Base-by-base conservation (phyloP, 2,888 invertebrate species). In the Priocnemis perturbator region DNA sequence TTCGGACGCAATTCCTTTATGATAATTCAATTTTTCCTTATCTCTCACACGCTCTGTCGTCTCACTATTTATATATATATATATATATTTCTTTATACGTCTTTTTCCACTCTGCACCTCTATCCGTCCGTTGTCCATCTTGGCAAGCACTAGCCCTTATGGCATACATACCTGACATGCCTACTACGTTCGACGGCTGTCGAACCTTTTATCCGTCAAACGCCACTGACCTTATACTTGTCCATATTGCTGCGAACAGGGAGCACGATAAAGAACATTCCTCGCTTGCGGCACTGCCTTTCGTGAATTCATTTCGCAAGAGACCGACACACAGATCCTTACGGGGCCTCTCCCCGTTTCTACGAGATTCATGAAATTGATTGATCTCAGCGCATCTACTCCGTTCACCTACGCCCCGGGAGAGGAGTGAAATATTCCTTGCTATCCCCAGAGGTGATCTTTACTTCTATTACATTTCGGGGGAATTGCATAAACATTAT, bases 1-100 rank as follows among this genome's bases (percentile, higher is more conserved):
- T 81, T 83, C 79, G 75, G 73, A 71, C 74, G 77, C 83, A 82
- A 85, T 85, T 86, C 77, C 84, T 81, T 81, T 83, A 85, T 86
- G 84, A 86, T 85, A 86, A 86, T 86, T 83, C 86, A 81, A 85
- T 85, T 81, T 81, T 77, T 77, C 72, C 69, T 64, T 48, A 62
- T 64, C 61, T 63, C 52, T 37, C 48, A 47, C 64, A 60, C 50
- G 55, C 57, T 58, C 47, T 45, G 57, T n/a, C 62, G 11, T 50
- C 19, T 50, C 14, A 5, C 7, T 37, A 3, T 20, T 15, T 11
- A 15, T n/a, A 50, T n/a, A 11, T 17, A 52, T 53, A 21, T 30
- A 37, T 44, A 30, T 23, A 47, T 45, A 58, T 37, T 37, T 11
- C 37, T 37, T 37, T 7, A 26, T 26, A 4, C 3, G 44, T 30